Evolutionary conservation across 2,888 invertebrate species (phyloP).

Genomic region (Mactromeris polynyma): DNA sequence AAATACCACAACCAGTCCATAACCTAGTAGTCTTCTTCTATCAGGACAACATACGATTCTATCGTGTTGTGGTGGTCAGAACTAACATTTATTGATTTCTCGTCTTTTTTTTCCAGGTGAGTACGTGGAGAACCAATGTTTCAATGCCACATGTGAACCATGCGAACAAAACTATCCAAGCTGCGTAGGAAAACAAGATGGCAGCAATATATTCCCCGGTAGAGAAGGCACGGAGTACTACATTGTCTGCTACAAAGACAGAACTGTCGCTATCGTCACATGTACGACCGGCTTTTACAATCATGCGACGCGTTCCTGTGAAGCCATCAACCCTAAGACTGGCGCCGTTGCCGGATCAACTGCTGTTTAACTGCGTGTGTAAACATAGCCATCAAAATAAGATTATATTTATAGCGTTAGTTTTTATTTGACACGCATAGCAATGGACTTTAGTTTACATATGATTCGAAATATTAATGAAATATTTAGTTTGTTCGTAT

Average conservation of each 20-base stretch:
- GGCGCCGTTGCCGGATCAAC: slow-evolving; percentile 47
- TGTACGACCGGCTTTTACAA: slow-evolving; percentile 74
- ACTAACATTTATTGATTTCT: not conserved
- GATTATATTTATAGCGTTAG: slow-evolving; percentile 7
- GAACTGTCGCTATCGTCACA: slow-evolving; percentile 79
- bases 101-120: slow-evolving; percentile 70
- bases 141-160: slow-evolving; percentile 72
- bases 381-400: not conserved
- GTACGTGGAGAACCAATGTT: slow-evolving; percentile 78
- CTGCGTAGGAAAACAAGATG: slow-evolving; percentile 75
- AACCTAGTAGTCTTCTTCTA: too few species aligned
- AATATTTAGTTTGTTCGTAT: not conserved
- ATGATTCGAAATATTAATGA: not conserved
- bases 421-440: not conserved
- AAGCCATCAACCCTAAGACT: slow-evolving; percentile 56
- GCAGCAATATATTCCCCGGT: slow-evolving; percentile 76
- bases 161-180: slow-evolving; percentile 75
- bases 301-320: slow-evolving; percentile 67
- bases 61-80: too few species aligned
- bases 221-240: slow-evolving; percentile 75
- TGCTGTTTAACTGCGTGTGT: not conserved
- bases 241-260: slow-evolving; percentile 76
- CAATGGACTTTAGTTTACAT: not conserved
- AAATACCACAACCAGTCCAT: too few species aligned
- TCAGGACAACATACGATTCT: too few species aligned